These are phyloP conservation scores for Hydrotaea diabolus DNA, from an alignment of 2,888 invertebrate species.

Conservation along the genomic window DNA sequence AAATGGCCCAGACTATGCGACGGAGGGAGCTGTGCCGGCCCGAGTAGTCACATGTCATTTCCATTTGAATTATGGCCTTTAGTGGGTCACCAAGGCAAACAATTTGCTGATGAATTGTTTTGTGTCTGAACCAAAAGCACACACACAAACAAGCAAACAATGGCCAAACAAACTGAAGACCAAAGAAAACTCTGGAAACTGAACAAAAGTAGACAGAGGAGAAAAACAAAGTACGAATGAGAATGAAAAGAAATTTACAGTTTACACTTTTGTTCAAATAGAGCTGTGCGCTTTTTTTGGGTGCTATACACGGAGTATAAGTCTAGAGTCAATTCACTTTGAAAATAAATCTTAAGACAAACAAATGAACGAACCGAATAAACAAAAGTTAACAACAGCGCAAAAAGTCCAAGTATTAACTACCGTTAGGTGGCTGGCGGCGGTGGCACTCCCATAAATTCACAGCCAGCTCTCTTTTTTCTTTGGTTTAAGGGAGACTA, in stretches of 20 bases:
- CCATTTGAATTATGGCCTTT: slow-evolving; percentile 64
- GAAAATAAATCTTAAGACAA: slow-evolving; percentile 29
- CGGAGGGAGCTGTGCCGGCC: background rate
- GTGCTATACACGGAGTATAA: slow-evolving; percentile 3
- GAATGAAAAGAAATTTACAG: slow-evolving; percentile 38
- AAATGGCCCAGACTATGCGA: slow-evolving; percentile 2
- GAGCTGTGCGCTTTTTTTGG: background rate
- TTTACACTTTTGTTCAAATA: slow-evolving; percentile 28
- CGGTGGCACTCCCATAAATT: slow-evolving; percentile 9
- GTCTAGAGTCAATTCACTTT: background rate
- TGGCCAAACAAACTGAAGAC: background rate
- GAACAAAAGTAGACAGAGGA: background rate
- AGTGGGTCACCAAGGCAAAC: slow-evolving; percentile 64
- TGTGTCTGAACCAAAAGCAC: slow-evolving; percentile 39
- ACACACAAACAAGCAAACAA: background rate
- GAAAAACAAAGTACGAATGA: background rate
- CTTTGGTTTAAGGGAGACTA: background rate
- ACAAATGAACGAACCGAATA: too few relatives aligned
- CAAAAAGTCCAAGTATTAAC: slow-evolving; percentile 18
- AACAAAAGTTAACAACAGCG: background rate
- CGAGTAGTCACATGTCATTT: slow-evolving; percentile 55
- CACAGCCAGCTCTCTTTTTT: background rate
- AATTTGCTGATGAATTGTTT: slow-evolving; percentile 58
- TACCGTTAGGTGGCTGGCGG: slow-evolving; percentile 5
- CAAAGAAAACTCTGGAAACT: slow-evolving; percentile 2